Percentiles rank a stretch among this genome's conserved stretches.
Evolutionary conservation across 2,113 vertebrate species (phyloP).

Genomic region (Oncorhynchus clarkii): DNA sequence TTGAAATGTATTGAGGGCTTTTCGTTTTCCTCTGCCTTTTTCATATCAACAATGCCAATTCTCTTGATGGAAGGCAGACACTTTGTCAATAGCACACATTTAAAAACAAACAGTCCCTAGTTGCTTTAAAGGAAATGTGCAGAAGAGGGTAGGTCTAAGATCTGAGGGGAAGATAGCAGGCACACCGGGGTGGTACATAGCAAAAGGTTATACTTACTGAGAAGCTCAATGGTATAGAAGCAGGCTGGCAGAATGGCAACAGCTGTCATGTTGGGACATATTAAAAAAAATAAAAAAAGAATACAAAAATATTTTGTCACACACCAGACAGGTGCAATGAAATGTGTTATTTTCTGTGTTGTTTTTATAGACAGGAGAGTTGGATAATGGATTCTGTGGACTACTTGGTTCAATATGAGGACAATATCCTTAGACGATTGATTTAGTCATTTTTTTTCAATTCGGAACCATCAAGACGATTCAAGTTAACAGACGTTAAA

Average conservation of each 20-base stretch:
- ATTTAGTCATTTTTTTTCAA: not conserved
- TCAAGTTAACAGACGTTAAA: not conserved
- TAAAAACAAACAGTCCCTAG: not conserved
- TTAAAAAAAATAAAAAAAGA: too few relatives aligned
- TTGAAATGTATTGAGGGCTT: constrained; percentile 18
- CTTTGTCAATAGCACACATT: not conserved
- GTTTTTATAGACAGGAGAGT: too few relatives aligned
- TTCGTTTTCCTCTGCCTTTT: not conserved
- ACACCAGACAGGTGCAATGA: too few relatives aligned
- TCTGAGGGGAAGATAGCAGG: constrained; percentile 2
- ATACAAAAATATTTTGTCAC: too few relatives aligned
- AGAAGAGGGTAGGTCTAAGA: not conserved
- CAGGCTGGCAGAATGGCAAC: not conserved
- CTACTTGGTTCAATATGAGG: not conserved
- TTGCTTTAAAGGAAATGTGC: constrained; percentile 13
- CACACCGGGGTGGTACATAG: constrained; percentile 4
- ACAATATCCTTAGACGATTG: not conserved
- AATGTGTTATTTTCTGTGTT: too few relatives aligned
- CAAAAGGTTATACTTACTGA: not conserved
- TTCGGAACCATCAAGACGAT: not conserved
- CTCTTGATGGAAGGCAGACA: not conserved
- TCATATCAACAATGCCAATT: not conserved
- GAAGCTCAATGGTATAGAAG: not conserved
- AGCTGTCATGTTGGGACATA: not conserved
- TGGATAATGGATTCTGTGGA: not conserved